Base-by-base conservation (phyloP, 2,797 vertebrate species). In the Peromyscus melanophrys region DNA sequence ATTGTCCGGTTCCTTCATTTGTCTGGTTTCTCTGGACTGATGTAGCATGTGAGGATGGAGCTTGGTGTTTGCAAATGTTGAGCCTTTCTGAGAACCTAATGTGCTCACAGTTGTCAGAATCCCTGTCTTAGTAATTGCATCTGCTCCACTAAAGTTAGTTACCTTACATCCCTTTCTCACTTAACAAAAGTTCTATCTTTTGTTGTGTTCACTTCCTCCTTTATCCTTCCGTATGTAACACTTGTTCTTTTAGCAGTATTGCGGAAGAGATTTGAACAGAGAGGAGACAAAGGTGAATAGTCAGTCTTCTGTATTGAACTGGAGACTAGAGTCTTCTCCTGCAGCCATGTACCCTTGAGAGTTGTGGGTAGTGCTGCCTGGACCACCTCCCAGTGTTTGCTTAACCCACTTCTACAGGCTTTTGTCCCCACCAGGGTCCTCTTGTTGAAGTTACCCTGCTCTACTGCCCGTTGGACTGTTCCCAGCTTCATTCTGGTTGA, bases 151-250 rank as follows among this genome's bases (percentile, higher is more conserved):
- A 49, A 76, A 96, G 55, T 80, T 55, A 49, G 13, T 69, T 84
- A n/a, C 78, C 46, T 75, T 9, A 23, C 17, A 57, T 76, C n/a
- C 34, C 29, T 67, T 82, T 96, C 57, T 78, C 52, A 71, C 69
- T 63, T 73, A 43, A 29, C 61, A 25, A 78, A 90, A 80, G n/a
- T 90, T 23, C 78, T 73, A 31, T 85, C 29, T 23, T 55, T 57
- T 88, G 23, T 55, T 90, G 63, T 84, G 37, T 90, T 31, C 31
- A 46, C 81, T 87, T 75, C 43, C 87, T 81, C 84, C 75, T 96
- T 63, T 91, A 55, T 59, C 57, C 27, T 61, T 90, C 12, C 89
- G 6, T 37, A 5, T 37, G n/a, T 92, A 89, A 78, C 89, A n/a
- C n/a, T 81, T 11, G 40, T 80, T 91, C 25, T 75, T 96, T 82